Evolutionary conservation across 2,797 vertebrate species (phyloP).

Genomic region (Silurus aristotelis): DNA sequence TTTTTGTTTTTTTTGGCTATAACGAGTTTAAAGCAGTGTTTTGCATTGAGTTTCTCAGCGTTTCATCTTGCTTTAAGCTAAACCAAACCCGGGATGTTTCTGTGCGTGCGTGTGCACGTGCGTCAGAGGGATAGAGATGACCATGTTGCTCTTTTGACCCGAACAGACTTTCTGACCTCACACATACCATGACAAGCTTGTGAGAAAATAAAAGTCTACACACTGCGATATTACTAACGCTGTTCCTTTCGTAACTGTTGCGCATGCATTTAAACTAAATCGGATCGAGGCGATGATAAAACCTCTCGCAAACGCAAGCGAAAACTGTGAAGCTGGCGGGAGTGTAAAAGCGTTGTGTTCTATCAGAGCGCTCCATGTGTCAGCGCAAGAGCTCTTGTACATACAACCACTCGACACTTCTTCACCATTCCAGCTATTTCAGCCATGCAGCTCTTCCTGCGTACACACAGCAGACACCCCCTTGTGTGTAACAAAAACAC

Average conservation of each 20-base stretch:
- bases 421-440: conserved; percentile 33
- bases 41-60: background rate
- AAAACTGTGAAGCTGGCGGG: background rate
- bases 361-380: background rate
- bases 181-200: conserved; percentile 13
- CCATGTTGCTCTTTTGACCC: conserved; percentile 23
- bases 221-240: background rate
- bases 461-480: background rate
- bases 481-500: background rate
- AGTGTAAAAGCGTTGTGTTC: background rate
- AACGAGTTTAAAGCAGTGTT: conserved; percentile 1
- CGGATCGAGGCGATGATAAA: background rate
- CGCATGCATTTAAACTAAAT: background rate
- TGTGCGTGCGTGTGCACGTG: background rate
- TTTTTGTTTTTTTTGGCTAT: background rate
- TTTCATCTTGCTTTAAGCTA: background rate
- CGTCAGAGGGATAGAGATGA: background rate
- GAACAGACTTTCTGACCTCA: conserved; percentile 39
- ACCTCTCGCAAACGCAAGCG: too few relatives aligned
- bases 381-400: conserved; percentile 17
- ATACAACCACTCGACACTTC: conserved; percentile 24
- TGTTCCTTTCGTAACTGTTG: background rate
- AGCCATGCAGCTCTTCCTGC: conserved; percentile 17
- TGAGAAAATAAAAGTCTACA: background rate
- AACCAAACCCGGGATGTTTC: background rate